A percentile compares a stretch with the other conserved stretches of the same genome.
Evolutionary conservation across 2,888 invertebrate species (phyloP).

Genomic region (Mantis religiosa): DNA sequence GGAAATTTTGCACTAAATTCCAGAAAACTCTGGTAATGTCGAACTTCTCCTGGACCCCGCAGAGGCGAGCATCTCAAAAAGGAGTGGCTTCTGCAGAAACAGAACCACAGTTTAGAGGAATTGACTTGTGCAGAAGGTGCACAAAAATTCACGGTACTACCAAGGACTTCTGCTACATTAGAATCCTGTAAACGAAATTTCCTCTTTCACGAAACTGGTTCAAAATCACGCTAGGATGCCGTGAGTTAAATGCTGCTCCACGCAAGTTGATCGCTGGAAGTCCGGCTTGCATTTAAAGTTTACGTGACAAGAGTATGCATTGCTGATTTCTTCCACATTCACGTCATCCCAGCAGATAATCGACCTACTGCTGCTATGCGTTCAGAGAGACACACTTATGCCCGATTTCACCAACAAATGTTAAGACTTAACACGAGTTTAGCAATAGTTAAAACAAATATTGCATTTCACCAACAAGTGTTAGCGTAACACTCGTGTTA

Average conservation of each 20-base stretch:
- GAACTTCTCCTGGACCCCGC: background rate
- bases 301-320: background rate
- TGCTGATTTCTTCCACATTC: background rate
- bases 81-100: background rate
- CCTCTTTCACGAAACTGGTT: background rate
- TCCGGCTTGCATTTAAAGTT: background rate
- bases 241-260: background rate
- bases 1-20: background rate
- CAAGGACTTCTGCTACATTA: background rate
- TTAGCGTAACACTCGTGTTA: too few relatives aligned
- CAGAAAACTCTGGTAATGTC: background rate
- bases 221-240: background rate
- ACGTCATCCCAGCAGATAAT: background rate
- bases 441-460: too few relatives aligned
- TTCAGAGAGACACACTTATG: too few relatives aligned
- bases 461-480: too few relatives aligned
- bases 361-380: background rate
- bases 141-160: background rate
- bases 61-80: background rate
- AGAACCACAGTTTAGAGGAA: background rate
- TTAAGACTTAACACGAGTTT: too few relatives aligned
- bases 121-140: background rate
- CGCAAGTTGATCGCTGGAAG: too few relatives aligned
- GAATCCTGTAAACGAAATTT: background rate
- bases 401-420: too few relatives aligned